These are phyloP conservation scores for Ictidomys tridecemlineatus DNA, from an alignment of 2,113 vertebrate genomes.

Conservation along the genomic window DNA sequence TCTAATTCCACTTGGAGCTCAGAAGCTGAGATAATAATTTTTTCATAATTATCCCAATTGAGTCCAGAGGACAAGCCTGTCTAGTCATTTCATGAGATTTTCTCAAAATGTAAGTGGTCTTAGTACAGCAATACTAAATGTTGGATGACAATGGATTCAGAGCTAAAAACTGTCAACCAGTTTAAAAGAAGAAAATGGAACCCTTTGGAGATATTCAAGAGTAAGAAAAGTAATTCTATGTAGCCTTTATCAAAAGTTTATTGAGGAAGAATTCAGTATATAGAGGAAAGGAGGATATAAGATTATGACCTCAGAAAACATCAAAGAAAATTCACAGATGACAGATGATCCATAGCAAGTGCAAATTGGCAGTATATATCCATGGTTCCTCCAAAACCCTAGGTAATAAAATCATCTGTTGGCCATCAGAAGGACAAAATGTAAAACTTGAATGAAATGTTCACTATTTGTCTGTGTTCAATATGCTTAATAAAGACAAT, in stretches of 20 bases:
- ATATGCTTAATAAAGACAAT: background rate
- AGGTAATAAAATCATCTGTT: background rate
- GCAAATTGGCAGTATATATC: too few species aligned
- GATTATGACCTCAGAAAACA: background rate
- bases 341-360: background rate
- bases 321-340: background rate
- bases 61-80: background rate
- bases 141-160: background rate
- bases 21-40: background rate
- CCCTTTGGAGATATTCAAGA: background rate
- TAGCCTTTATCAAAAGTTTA: background rate
- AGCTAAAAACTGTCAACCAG: background rate
- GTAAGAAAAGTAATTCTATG: conserved; percentile 1
- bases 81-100: background rate
- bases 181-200: background rate
- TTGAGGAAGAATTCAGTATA: background rate
- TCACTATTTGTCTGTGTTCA: background rate
- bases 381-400: background rate
- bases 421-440: background rate
- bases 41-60: background rate
- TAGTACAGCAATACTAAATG: background rate
- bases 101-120: background rate
- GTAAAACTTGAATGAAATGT: background rate
- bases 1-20: background rate
- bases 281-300: background rate